A percentile compares a stretch with the other conserved stretches of the same genome.
Evolutionary conservation across 2,113 vertebrate species (phyloP).

Genomic region (Neotoma lepida): DNA sequence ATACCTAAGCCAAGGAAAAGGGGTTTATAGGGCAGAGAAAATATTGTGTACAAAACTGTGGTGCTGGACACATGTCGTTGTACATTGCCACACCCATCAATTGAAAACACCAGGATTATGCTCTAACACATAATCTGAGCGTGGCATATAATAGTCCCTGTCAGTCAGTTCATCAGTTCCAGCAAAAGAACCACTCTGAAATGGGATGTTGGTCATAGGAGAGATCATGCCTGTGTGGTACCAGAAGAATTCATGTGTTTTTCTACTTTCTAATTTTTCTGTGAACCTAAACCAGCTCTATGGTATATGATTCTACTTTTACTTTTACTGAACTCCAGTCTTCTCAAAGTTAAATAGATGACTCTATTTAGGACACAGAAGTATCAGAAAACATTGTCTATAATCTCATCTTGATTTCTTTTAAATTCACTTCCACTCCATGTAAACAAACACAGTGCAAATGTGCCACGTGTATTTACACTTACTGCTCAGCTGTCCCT

Average conservation of each 20-base stretch:
- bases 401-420: slow-evolving; percentile 20
- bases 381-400: background rate
- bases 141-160: accelerated
- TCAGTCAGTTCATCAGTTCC: accelerated
- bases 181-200: background rate
- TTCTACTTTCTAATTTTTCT: background rate
- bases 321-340: background rate
- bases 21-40: background rate
- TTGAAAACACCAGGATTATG: background rate
- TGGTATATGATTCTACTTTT: slow-evolving; percentile 35
- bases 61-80: background rate
- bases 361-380: background rate
- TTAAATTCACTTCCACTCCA: background rate
- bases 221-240: too few relatives aligned
- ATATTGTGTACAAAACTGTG: background rate
- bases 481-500: background rate
- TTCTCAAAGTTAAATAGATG: slow-evolving; percentile 3
- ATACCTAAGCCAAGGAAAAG: background rate
- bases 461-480: background rate
- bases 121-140: background rate
- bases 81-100: background rate
- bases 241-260: background rate
- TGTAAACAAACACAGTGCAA: background rate
- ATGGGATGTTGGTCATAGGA: too few relatives aligned
- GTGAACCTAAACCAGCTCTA: background rate